phyloP scores from a whole-genome alignment of 2,113 vertebrate genomes.

The Aphelocoma coerulescens region DNA sequence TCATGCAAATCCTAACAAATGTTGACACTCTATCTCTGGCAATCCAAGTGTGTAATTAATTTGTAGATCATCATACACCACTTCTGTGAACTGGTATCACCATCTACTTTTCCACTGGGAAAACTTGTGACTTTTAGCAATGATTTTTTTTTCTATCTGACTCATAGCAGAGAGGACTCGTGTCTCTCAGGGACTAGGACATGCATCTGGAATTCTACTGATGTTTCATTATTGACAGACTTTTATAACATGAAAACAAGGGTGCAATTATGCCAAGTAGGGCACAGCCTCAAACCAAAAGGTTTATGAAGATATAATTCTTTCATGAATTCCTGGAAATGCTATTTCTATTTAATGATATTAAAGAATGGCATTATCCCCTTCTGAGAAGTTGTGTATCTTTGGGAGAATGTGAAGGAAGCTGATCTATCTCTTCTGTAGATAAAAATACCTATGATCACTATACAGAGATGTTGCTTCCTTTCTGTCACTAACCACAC shows the following conservation, averaged over 20 bases:
- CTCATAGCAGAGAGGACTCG: neutral
- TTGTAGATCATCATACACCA: neutral
- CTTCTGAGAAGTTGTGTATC: neutral
- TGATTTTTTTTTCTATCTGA: neutral
- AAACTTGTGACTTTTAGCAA: constrained; percentile 28
- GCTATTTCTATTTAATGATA: neutral
- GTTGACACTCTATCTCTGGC: neutral
- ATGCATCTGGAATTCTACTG: neutral
- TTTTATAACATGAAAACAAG: neutral
- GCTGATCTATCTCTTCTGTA: neutral
- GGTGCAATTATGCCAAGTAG: neutral
- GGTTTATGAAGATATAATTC: neutral
- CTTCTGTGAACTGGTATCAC: neutral
- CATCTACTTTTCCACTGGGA: neutral
- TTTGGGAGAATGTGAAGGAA: neutral
- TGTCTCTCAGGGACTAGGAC: neutral
- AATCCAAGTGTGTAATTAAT: constrained; percentile 9
- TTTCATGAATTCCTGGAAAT: neutral
- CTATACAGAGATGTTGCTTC: neutral
- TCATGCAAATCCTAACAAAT: neutral
- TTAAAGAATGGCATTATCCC: neutral
- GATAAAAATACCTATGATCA: neutral
- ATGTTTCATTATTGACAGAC: neutral
- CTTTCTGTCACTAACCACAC: neutral
- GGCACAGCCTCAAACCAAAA: neutral